Conservation (phyloP, 2,113 vertebrate species). For the Toxotes jaculatrix region DNA sequence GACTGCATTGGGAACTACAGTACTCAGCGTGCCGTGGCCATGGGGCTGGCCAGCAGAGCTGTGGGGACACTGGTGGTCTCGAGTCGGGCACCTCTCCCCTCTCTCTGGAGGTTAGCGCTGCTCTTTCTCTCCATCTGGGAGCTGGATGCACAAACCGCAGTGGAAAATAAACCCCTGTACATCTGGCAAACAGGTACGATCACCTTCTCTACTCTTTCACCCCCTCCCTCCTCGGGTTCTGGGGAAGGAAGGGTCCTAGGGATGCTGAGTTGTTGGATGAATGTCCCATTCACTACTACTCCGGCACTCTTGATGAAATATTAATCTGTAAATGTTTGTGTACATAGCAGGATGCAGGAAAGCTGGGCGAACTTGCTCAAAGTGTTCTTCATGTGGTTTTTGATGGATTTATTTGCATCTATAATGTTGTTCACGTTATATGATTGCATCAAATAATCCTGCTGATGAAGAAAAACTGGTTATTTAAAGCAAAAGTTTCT, state of each 20-base stretch:
- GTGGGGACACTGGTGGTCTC: constrained; percentile 49
- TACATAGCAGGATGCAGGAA: neutral
- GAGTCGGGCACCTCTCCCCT: constrained; percentile 48
- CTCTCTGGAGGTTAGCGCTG: constrained; percentile 73
- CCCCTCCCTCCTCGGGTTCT: neutral
- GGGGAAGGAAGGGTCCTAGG: neutral
- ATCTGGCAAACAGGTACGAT: constrained; percentile 86
- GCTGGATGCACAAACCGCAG: constrained; percentile 74
- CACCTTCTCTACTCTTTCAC: constrained; percentile 25
- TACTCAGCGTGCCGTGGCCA: constrained; percentile 67
- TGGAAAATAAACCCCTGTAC: constrained; percentile 80
- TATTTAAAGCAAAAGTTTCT: constrained; percentile 43
- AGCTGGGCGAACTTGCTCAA: constrained; percentile 16
- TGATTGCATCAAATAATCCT: neutral
- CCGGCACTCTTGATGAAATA: constrained; percentile 34
- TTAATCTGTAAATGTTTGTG: constrained; percentile 52
- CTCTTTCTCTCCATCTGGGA: constrained; percentile 67
- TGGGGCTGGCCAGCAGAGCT: constrained; percentile 74
- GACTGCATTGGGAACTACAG: constrained; percentile 68
- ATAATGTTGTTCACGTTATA: neutral
- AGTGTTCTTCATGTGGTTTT: neutral
- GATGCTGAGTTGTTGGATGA: constrained; percentile 20
- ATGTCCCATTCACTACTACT: constrained; percentile 18
- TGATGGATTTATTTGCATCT: neutral
- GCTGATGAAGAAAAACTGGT: neutral